Base-by-base conservation (phyloP, 2,113 vertebrate species). In the Anarrhichthys ocellatus region DNA sequence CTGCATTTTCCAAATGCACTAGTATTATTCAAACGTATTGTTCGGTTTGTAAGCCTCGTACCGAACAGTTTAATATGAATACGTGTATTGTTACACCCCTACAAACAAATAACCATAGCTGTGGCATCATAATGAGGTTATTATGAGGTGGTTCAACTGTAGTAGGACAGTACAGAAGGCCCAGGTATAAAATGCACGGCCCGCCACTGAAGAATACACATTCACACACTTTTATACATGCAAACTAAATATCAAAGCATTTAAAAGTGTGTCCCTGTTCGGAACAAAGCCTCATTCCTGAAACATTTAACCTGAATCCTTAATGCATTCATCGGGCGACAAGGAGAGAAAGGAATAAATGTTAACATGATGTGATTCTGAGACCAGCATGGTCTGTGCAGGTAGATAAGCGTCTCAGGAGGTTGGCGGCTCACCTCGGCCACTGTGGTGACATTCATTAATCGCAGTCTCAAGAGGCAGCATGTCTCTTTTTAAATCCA, bases 331-430 rank as follows among this genome's bases (percentile, higher is more conserved):
- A 75, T 61, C 42, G 27, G 70, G 70, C 64, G n/a, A 36, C 59
- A 0, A 0, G 46, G 15, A 74, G 32, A 86, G 73, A 82, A 80
- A 68, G 50, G 66, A 80, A 46, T 80, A 73, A 84, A 84, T 78
- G 89, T 82, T 79, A 89, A 87, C 87, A 84, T 56, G 66, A 69
- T 69, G 76, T 44, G 66, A 4, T 63, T 78, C 24, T n/a, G 22
- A 58, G 64, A 73, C 71, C 54, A 17, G 67, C 73, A 5, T 24
- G 38, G 67, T 73, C 75, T 86, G 85, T 15, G 18, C 87, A 64
- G 75, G 75, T 69, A 88, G 89, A 89, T 91, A 89, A 87, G 85
- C 9, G 80, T 87, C 76, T 78, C 75, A 8, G 74, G 58, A 80
- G 87, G 54, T 52, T 82, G 76, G 59, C 22, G 13, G 83, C 50